Evolutionary conservation across 2,888 invertebrate genomes (phyloP), one percentile per base, ranked within the genome.

Genomic region (Hirtodrosophila trivittata): DNA sequence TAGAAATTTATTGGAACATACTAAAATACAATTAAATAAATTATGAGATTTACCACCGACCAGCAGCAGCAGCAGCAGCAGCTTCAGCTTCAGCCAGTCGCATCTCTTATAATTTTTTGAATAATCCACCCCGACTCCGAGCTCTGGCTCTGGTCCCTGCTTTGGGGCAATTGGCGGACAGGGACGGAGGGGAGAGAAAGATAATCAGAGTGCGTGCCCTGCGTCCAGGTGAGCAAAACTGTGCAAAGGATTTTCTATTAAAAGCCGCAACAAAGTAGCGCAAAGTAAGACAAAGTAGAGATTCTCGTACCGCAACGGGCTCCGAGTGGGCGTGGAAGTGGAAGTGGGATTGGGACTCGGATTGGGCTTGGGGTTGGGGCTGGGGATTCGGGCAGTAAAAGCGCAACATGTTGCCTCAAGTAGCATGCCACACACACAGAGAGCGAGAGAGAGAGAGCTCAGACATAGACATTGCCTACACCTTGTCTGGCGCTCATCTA

Each of bases 21-120:
- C 86, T 81, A 86, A 86, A 82, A 81, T 82, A 78, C 80, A 82
- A 82, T 82, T 82, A 82, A 82, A 82, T 82, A 82, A 86, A 82
- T 82, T 86, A 86, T 82, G 85, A 86, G 86, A 82, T 82, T 86
- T 80, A 50, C 66, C 51, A 66, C 51, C 70, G 38, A n/a, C n/a
- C n/a, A n/a, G n/a, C n/a, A n/a, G n/a, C n/a, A n/a, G n/a, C n/a
- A n/a, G n/a, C n/a, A n/a, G n/a, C n/a, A n/a, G n/a, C n/a, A n/a
- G n/a, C n/a, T n/a, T n/a, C n/a, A 21, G 35, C 43, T 57, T 33
- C 37, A 2, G 12, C 21, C 26, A 39, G 30, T 37, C 52, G 51
- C 70, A 69, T 77, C 60, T 77, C 67, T 64, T 71, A 64, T 64
- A 55, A 74, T 58, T 64, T 50, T 67, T 69, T 58, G 69, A 43